phyloP scores from a whole-genome alignment of 2,113 vertebrate species.

The Mungos mungo region DNA sequence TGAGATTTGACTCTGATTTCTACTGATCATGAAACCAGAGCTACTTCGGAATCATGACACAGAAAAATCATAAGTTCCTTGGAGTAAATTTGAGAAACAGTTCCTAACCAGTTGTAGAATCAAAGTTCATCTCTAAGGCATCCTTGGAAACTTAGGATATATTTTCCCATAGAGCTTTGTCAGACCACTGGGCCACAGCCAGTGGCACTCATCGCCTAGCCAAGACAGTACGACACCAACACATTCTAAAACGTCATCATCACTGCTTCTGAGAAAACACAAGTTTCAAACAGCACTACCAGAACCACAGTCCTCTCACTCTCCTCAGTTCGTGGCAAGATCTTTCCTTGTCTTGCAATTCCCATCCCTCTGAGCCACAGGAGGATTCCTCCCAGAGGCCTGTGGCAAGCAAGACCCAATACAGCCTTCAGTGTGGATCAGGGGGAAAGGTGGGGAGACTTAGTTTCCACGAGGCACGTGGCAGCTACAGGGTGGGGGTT shows the following conservation, averaged over 20 bases:
- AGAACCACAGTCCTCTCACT: not conserved
- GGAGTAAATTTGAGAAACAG: not conserved
- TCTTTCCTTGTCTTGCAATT: not conserved
- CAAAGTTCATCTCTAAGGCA: not conserved
- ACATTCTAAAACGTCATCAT: not conserved
- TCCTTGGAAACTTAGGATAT: not conserved
- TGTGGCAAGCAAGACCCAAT: not conserved
- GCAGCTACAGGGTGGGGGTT: not conserved
- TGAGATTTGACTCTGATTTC: not conserved
- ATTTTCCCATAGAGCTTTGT: not conserved
- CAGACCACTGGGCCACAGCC: not conserved
- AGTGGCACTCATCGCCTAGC: not conserved
- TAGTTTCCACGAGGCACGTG: rapidly evolving
- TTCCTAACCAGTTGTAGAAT: not conserved
- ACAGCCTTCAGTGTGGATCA: not conserved
- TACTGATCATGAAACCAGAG: not conserved
- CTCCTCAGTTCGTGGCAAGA: not conserved
- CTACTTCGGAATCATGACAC: not conserved
- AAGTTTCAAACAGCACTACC: not conserved
- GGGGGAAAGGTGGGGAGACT: not conserved
- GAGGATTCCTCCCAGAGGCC: too few relatives aligned
- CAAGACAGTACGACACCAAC: not conserved
- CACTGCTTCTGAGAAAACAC: not conserved
- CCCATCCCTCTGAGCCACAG: not conserved
- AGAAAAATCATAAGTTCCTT: not conserved